phyloP scores from a whole-genome alignment of 1,140 invertebrate genomes.

The Penaeus indicus region DNA sequence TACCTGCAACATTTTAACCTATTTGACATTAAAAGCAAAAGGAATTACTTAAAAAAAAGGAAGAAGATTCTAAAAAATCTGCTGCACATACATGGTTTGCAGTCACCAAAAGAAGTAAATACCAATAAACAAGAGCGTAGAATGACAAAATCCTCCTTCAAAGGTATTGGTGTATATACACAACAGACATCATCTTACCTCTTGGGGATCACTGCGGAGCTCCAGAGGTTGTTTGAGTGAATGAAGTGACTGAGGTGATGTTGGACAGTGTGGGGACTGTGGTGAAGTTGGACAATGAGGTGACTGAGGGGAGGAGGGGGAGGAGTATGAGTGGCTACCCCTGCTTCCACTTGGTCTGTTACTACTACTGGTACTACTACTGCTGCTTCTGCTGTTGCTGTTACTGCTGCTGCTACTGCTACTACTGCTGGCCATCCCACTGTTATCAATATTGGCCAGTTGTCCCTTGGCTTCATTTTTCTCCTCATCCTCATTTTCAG shows the following conservation, averaged over 20 bases:
- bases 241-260: slow-evolving; percentile 42
- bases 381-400: slow-evolving; percentile 42
- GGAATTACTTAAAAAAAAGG: too few species aligned
- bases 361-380: slow-evolving; percentile 46
- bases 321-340: slow-evolving; percentile 44
- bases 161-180: too few species aligned
- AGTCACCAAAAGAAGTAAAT: too few species aligned
- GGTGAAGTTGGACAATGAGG: slow-evolving; percentile 58
- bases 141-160: too few species aligned
- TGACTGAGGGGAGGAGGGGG: slow-evolving; percentile 55
- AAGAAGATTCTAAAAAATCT: too few species aligned
- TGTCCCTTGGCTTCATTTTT: slow-evolving; percentile 23
- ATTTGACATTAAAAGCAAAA: too few species aligned
- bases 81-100: too few species aligned
- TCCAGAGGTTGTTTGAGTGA: slow-evolving; percentile 58
- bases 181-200: slow-evolving; percentile 21
- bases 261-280: slow-evolving; percentile 50
- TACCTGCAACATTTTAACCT: too few species aligned
- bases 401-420: slow-evolving; percentile 42
- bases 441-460: background rate
- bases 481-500: slow-evolving; percentile 15
- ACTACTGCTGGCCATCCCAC: slow-evolving; percentile 41
- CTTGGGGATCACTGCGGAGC: slow-evolving; percentile 57
- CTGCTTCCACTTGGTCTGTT: slow-evolving; percentile 44
- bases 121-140: too few species aligned